A percentile compares a stretch with the other conserved stretches of the same genome.
phyloP scores from a whole-genome alignment of 2,888 invertebrate genomes.

The Strigamia maritima region DNA sequence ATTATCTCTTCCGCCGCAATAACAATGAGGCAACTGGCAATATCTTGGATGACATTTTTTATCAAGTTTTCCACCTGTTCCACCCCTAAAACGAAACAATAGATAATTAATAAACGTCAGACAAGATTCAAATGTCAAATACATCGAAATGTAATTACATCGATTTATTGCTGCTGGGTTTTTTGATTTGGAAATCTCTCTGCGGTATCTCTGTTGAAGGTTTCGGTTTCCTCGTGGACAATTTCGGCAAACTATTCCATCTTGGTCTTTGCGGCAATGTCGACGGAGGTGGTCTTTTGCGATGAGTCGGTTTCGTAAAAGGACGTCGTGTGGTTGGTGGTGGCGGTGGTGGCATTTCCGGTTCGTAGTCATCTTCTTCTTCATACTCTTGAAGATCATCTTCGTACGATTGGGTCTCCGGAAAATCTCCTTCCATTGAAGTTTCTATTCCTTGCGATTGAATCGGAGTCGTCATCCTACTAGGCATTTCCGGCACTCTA shows the following conservation, averaged over 20 bases:
- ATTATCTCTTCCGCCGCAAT: conserved; percentile 84
- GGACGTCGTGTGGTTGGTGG: background rate
- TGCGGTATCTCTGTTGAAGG: background rate
- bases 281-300: background rate
- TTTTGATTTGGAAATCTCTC: background rate
- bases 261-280: background rate
- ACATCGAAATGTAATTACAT: too few species aligned
- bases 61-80: background rate
- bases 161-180: background rate
- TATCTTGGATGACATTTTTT: conserved; percentile 82
- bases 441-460: background rate
- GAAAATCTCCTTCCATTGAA: conserved; percentile 33
- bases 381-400: conserved; percentile 9
- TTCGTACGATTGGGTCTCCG: background rate
- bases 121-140: background rate
- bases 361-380: background rate
- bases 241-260: background rate
- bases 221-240: background rate
- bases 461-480: background rate
- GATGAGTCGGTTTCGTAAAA: background rate
- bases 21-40: conserved; percentile 83
- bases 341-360: background rate
- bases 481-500: background rate
- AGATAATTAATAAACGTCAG: background rate
- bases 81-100: background rate